Evolutionary conservation across 2,888 invertebrate genomes (phyloP).

Genomic region (Elmis aenea): DNA sequence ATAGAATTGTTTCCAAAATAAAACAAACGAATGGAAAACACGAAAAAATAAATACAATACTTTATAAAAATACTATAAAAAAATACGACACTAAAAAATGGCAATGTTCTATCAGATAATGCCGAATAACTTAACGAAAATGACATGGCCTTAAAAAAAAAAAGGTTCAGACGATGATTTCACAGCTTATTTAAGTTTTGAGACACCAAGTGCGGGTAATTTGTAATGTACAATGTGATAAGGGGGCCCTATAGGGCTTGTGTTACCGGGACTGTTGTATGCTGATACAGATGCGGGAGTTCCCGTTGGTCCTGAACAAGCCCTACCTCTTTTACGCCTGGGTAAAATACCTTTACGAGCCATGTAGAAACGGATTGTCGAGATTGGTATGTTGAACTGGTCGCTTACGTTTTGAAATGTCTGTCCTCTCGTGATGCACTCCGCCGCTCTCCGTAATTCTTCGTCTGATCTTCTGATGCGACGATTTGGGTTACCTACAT

Average conservation of each 20-base stretch:
- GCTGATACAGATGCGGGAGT: constrained; percentile 37
- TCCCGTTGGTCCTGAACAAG: constrained; percentile 50
- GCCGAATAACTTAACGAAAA: no score
- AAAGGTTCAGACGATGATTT: neutral
- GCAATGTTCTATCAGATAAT: no score
- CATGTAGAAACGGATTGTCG: constrained; percentile 84
- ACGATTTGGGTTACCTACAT: constrained; percentile 34
- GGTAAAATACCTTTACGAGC: constrained; percentile 79
- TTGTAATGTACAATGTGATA: constrained; percentile 75
- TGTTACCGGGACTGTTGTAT: constrained; percentile 45
- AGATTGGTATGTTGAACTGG: constrained; percentile 83
- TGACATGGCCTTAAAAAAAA: neutral
- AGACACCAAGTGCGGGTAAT: constrained; percentile 59
- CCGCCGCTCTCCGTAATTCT: constrained; percentile 73
- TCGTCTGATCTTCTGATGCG: constrained; percentile 71
- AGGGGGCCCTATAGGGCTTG: constrained; percentile 66
- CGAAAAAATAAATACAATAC: neutral
- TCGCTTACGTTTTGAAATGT: constrained; percentile 85
- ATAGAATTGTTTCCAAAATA: no score
- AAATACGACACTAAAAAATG: no score
- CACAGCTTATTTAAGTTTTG: constrained; percentile 45
- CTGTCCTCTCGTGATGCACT: constrained; percentile 79
- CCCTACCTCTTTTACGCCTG: constrained; percentile 69
- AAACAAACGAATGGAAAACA: neutral
- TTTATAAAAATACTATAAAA: neutral